phyloP scores from a whole-genome alignment of 2,888 invertebrate species.

The Vesta saturnalis region DNA sequence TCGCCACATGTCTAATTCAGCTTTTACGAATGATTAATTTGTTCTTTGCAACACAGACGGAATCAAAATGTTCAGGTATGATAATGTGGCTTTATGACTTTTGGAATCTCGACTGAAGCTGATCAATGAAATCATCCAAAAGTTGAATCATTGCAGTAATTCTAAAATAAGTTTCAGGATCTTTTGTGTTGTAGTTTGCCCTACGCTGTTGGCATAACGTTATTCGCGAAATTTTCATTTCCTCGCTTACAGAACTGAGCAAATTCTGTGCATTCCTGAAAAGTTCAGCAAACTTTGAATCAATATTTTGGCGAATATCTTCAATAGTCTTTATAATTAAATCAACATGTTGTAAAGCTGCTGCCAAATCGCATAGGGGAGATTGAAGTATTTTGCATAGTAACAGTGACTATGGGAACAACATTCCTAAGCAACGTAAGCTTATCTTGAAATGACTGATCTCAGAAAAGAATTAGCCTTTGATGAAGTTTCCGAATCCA shows the following conservation, averaged over 20 bases:
- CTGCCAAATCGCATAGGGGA: not conserved
- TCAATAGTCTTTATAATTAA: not conserved
- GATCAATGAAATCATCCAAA: not conserved
- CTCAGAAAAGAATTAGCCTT: not conserved
- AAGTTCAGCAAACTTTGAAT: not conserved
- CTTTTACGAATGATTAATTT: not conserved
- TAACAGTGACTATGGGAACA: not conserved
- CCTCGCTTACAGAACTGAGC: not conserved
- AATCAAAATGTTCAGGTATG: not conserved
- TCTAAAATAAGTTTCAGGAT: not conserved
- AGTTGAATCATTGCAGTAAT: not conserved
- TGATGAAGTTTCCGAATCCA: not conserved
- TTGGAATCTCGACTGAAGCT: no score
- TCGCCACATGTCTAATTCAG: not conserved
- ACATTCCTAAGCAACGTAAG: not conserved
- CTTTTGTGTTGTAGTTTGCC: not conserved
- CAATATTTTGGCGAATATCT: not conserved
- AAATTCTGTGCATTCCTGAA: not conserved
- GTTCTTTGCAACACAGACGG: not conserved
- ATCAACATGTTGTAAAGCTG: not conserved
- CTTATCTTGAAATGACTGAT: not conserved
- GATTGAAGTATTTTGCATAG: not conserved
- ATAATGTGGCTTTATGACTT: not conserved
- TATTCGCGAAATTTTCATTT: not conserved
- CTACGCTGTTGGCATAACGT: not conserved